Evolutionary conservation across 1,140 invertebrate genomes (phyloP).

Genomic region (Heliothis virescens): DNA sequence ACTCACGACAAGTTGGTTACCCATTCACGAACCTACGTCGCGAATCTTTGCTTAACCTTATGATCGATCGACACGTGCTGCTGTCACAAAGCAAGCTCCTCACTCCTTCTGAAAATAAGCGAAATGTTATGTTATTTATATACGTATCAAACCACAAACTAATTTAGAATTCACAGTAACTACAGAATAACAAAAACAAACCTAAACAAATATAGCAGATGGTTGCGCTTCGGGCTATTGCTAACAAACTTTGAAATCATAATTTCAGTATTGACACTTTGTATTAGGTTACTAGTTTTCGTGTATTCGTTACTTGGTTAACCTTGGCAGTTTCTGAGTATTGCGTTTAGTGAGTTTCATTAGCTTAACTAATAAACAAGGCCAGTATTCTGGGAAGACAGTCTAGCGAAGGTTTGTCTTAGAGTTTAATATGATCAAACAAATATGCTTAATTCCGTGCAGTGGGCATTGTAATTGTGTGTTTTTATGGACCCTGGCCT

Average conservation of each 20-base stretch:
- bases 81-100: no score
- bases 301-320: neutral
- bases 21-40: no score
- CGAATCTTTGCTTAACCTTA: no score
- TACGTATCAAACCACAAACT: conserved; percentile 9
- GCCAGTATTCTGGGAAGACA: neutral
- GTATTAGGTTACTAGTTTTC: conserved; percentile 15
- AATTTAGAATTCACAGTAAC: conserved; percentile 19
- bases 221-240: neutral
- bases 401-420: neutral
- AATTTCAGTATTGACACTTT: conserved; percentile 33
- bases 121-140: neutral
- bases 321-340: conserved; percentile 8
- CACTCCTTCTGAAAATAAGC: no score
- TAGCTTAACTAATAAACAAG: neutral
- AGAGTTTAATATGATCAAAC: no score
- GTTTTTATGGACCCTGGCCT: no score
- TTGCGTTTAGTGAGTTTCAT: neutral
- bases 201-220: conserved; percentile 33
- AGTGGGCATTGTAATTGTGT: no score
- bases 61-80: no score
- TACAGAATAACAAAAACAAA: conserved; percentile 25
- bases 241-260: conserved; percentile 30
- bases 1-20: no score
- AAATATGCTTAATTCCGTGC: no score